Percentiles rank a stretch among this genome's conserved stretches.
These are phyloP conservation scores for Oryzaephilus surinamensis DNA, from an alignment of 1,140 invertebrate species.

Conservation along the genomic window DNA sequence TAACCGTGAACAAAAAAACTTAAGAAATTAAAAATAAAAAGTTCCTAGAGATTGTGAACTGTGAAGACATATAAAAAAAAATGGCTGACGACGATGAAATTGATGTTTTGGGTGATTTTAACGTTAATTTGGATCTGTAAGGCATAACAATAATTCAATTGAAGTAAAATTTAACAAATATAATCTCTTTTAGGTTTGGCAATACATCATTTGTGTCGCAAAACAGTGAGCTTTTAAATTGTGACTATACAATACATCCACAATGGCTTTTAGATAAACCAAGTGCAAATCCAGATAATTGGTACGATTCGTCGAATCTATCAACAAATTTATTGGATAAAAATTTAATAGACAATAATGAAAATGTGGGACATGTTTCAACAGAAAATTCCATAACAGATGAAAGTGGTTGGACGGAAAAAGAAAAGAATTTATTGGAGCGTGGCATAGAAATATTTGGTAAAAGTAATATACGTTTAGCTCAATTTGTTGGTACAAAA, in stretches of 20 bases:
- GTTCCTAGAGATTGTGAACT: too few relatives aligned
- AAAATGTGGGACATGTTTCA: slow-evolving; percentile 15
- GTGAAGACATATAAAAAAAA: too few relatives aligned
- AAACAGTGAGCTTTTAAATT: slow-evolving; percentile 41
- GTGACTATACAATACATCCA: slow-evolving; percentile 52
- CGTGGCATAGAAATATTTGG: slow-evolving; percentile 55
- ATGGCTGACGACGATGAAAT: slow-evolving; percentile 38
- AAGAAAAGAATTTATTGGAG: slow-evolving; percentile 46
- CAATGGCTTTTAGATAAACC: slow-evolving; percentile 54
- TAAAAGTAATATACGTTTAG: slow-evolving; percentile 48
- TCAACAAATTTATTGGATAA: slow-evolving; percentile 10
- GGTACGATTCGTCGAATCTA: slow-evolving; percentile 19
- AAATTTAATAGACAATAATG: slow-evolving; percentile 9
- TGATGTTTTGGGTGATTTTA: slow-evolving; percentile 32
- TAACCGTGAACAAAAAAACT: too few relatives aligned
- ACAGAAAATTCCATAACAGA: slow-evolving; percentile 33
- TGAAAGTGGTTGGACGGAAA: slow-evolving; percentile 40
- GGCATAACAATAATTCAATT: not conserved
- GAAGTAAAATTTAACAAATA: not conserved
- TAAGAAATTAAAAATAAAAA: too few relatives aligned
- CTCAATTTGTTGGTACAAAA: slow-evolving; percentile 52
- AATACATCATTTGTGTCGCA: slow-evolving; percentile 40
- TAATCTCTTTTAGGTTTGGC: slow-evolving; percentile 31
- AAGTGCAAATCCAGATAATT: slow-evolving; percentile 38
- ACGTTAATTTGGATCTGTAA: not conserved